A percentile compares a stretch with the other conserved stretches of the same genome.
Conservation (phyloP, 2,888 invertebrate genomes). For the Molorchus minor region DNA sequence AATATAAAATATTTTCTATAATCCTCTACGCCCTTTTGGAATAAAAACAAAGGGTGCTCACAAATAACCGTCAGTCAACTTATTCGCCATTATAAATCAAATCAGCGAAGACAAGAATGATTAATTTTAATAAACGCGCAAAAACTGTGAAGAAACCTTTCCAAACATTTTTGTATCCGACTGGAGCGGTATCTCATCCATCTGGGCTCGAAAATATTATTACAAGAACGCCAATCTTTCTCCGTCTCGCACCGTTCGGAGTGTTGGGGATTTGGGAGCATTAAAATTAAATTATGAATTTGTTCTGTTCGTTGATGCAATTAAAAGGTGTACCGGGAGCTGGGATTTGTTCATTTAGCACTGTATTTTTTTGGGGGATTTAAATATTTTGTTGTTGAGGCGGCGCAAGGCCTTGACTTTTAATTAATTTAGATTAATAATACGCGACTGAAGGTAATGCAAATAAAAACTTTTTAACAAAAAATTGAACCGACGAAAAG, state of each 20-base stretch:
- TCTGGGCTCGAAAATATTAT: neutral
- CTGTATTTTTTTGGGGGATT: neutral
- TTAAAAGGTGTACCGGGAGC: constrained; percentile 1
- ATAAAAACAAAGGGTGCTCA: too few species aligned
- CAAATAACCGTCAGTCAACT: too few species aligned
- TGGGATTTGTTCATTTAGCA: constrained; percentile 7
- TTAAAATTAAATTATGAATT: constrained; percentile 21
- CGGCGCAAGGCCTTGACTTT: neutral
- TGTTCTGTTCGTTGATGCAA: constrained; percentile 14
- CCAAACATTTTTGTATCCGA: constrained; percentile 1
- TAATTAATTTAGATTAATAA: constrained; percentile 18
- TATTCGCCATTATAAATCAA: neutral
- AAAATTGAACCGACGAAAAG: too few species aligned
- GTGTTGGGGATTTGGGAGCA: neutral
- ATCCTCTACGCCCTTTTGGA: too few species aligned
- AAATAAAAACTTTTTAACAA: constrained; percentile 1
- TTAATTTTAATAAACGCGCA: neutral
- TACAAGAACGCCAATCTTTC: neutral
- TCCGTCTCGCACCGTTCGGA: neutral
- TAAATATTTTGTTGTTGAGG: constrained; percentile 4
- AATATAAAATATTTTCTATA: too few species aligned
- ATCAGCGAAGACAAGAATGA: neutral
- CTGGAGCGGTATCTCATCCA: neutral
- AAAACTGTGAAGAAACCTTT: neutral
- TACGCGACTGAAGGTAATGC: neutral